A percentile compares a stretch with the other conserved stretches of the same genome.
Evolutionary conservation across 2,113 vertebrate genomes (phyloP).

Genomic region (Pogona vitticeps): DNA sequence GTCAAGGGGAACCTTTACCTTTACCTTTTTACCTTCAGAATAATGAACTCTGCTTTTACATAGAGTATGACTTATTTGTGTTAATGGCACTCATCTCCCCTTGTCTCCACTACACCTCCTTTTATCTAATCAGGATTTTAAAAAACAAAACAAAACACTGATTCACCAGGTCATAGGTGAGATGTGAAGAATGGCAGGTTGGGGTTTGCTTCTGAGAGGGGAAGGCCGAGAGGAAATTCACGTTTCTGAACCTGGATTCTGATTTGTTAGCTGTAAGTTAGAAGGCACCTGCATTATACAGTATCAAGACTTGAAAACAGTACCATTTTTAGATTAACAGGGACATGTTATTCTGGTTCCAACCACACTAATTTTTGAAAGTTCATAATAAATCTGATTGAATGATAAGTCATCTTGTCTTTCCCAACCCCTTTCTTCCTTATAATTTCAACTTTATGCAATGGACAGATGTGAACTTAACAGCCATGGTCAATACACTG

Average conservation of each 20-base stretch:
- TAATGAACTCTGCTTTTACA: no score
- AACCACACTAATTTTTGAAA: not conserved
- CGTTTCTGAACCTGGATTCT: not conserved
- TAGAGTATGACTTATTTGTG: not conserved
- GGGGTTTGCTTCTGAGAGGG: not conserved
- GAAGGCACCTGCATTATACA: not conserved
- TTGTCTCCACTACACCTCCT: not conserved
- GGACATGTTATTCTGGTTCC: not conserved
- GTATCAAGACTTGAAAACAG: no score
- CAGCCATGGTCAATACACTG: conserved; percentile 82
- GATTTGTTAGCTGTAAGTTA: not conserved
- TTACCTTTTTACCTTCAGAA: no score
- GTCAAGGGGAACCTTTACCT: no score
- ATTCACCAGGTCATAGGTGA: not conserved
- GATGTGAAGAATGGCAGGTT: not conserved
- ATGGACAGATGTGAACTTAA: conserved; percentile 73
- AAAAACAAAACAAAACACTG: no score
- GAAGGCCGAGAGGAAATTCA: not conserved
- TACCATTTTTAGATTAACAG: not conserved
- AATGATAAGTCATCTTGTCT: not conserved
- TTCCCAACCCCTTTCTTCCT: not conserved
- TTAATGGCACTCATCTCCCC: not conserved
- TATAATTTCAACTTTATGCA: conserved; percentile 22
- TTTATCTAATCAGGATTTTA: not conserved
- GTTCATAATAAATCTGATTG: not conserved